Evolutionary conservation across 1,140 invertebrate species (phyloP), one percentile per base, ranked within the genome.

Genomic region (Diorhabda elongata): DNA sequence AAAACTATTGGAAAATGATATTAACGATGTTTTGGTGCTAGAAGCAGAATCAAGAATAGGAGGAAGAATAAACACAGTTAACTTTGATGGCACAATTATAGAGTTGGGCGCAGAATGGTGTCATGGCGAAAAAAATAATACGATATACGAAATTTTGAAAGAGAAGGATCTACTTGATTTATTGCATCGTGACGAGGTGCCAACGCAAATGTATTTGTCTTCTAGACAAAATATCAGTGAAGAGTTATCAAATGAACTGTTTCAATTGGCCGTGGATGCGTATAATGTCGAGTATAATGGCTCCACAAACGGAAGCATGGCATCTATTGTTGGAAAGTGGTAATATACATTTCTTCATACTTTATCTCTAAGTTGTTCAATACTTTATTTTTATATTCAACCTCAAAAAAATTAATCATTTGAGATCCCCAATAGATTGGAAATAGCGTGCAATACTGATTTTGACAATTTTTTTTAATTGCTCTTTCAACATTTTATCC

Each of bases 71-170:
- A 69, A 84, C 52, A 89, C 87, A 2, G 80, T 85, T 2, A 71
- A 83, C 9, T 88, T 89, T 75, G 87, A 84, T 4, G 84, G 87
- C 5, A 84, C 83, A 67, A 79, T 84, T 42, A 81, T 95, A 4
- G 94, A 96, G 79, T 69, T 95, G 26, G 94, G 94, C 3, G 93
- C 91, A 41, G 91, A 95, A 75, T 95, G 90, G 89, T 87, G 93
- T 73, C 93, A 96, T 75, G 93, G 93, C 7, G 86, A 93, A 77
- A 82, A 87, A 69, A 84, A 81, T n/a, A 92, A 95, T 81, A 75
- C 85, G 7, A 87, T 91, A 0, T 93, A 85, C 76, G 79, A 90
- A 69, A 75, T 89, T 52, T 89, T 88, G 0, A 86, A 86, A 60
- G 82, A 85, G 42, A 52, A 3, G 4, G 3, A n/a, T 8, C 47